Conservation (phyloP, 2,888 invertebrate genomes). For the Hylaea fasciaria region DNA sequence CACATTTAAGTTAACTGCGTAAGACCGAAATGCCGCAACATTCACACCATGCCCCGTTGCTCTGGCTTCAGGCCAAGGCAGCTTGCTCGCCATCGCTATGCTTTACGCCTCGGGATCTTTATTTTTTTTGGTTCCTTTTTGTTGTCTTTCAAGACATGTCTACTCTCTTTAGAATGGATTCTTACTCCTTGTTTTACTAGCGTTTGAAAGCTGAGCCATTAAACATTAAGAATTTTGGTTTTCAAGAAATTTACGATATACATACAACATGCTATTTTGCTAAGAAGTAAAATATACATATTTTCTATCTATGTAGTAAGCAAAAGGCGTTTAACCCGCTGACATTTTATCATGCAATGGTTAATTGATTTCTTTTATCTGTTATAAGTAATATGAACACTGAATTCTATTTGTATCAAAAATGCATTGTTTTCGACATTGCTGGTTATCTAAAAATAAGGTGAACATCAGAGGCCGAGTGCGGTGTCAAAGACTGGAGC, state of each 20-base stretch:
- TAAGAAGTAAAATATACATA: no score
- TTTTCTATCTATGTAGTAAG: no score
- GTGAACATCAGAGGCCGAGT: conserved; percentile 60
- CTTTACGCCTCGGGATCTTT: conserved; percentile 21
- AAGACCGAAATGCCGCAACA: conserved; percentile 32
- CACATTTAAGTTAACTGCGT: conserved; percentile 27
- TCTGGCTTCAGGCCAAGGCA: conserved; percentile 41
- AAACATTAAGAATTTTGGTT: background rate
- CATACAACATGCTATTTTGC: no score
- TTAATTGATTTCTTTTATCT: no score
- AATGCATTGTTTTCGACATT: conserved; percentile 50
- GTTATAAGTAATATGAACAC: no score
- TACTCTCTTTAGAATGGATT: conserved; percentile 15
- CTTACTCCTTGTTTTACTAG: conserved; percentile 21
- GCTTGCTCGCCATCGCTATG: conserved; percentile 29
- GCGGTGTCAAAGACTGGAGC: conserved; percentile 76
- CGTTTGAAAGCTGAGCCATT: conserved; percentile 4
- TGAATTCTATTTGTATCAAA: conserved; percentile 36
- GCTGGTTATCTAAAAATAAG: conserved; percentile 64
- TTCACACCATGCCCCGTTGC: conserved; percentile 31
- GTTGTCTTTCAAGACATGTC: conserved; percentile 28
- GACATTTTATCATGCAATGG: no score
- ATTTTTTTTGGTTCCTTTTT: conserved; percentile 25
- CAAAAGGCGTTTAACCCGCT: no score
- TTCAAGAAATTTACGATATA: no score